phyloP scores from a whole-genome alignment of 2,113 vertebrate species.

The Corvus hawaiiensis region DNA sequence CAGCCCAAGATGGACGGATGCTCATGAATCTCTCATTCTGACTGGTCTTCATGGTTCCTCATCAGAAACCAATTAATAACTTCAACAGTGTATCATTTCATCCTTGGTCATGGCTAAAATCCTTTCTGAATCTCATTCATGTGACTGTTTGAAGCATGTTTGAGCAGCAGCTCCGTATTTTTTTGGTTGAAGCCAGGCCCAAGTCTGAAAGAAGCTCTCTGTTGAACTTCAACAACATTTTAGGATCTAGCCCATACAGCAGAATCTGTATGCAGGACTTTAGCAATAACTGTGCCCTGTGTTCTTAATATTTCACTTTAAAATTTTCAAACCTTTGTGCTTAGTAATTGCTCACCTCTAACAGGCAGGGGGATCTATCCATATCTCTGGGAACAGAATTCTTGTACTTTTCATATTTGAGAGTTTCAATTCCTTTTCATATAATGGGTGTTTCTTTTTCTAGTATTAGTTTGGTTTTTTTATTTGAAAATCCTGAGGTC shows the following conservation, averaged over 20 bases:
- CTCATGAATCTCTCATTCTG: not conserved
- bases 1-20: not conserved
- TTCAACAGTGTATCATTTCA: not conserved
- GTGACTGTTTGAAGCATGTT: not conserved
- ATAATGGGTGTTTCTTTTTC: not conserved
- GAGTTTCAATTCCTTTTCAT: not conserved
- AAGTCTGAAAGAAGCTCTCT: not conserved
- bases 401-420: not conserved
- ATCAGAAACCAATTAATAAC: not conserved
- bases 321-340: not conserved
- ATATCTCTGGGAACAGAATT: not conserved
- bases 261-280: not conserved
- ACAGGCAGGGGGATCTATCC: not conserved
- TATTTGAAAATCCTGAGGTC: not conserved
- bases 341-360: not conserved
- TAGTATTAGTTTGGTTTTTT: fast-evolving
- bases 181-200: not conserved
- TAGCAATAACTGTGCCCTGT: not conserved
- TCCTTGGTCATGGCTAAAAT: not conserved
- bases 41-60: not conserved
- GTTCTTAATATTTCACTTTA: not conserved
- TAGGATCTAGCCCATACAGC: not conserved
- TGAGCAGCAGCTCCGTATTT: not conserved
- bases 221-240: not conserved
- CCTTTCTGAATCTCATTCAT: not conserved